phyloP scores from a whole-genome alignment of 2,797 vertebrate genomes.

The Anomalospiza imberbis region DNA sequence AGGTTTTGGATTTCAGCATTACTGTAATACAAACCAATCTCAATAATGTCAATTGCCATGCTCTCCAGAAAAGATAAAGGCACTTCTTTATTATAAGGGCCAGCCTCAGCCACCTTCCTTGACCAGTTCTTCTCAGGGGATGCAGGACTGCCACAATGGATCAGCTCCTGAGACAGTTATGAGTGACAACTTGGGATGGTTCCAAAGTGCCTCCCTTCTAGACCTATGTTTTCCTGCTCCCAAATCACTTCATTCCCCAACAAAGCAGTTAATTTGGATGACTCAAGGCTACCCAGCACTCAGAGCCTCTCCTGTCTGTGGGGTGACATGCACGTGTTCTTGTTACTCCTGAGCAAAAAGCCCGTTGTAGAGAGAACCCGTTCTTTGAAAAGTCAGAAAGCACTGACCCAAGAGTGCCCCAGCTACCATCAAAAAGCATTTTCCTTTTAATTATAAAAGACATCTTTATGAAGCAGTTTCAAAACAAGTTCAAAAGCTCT shows the following conservation, averaged over 20 bases:
- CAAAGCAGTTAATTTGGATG: not conserved
- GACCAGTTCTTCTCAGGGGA: not conserved
- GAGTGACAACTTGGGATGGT: not conserved
- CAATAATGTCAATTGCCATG: not conserved
- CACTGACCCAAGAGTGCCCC: not conserved
- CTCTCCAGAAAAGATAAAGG: not conserved
- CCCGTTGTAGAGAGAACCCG: rapidly evolving
- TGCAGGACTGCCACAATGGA: not conserved
- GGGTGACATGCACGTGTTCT: not conserved
- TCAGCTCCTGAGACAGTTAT: not conserved
- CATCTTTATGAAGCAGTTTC: not conserved
- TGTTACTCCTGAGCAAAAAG: not conserved
- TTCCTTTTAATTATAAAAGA: not conserved
- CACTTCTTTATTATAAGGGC: not conserved
- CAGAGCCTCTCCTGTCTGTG: not conserved
- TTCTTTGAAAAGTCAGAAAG: not conserved
- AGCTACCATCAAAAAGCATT: not conserved
- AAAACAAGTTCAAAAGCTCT: not conserved
- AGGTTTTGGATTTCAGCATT: not conserved
- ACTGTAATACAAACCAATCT: not conserved
- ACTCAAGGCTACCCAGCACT: not conserved
- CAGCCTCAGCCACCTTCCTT: not conserved
- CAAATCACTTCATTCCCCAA: not conserved
- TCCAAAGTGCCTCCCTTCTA: not conserved
- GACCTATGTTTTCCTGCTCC: not conserved